Percentiles rank a stretch among this genome's conserved stretches.
These are phyloP conservation scores for Drosophila lutescens DNA, from an alignment of 2,888 invertebrate genomes.

Conservation along the genomic window DNA sequence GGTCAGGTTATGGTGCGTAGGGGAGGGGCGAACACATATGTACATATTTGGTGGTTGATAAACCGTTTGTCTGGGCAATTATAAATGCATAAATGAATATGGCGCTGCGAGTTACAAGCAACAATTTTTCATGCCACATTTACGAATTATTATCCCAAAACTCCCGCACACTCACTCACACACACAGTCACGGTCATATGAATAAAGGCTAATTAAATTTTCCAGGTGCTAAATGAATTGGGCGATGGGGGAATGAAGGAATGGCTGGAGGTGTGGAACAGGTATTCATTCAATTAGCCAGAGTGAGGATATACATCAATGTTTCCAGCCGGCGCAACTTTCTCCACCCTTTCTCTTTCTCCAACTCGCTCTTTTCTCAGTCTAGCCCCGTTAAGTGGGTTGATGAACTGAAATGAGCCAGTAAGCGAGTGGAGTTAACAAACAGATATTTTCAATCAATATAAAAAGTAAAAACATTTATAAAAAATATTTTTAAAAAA, in stretches of 20 bases:
- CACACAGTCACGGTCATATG: background rate
- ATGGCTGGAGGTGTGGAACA: background rate
- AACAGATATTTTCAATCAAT: background rate
- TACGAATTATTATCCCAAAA: slow-evolving; percentile 27
- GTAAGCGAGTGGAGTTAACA: slow-evolving; percentile 7
- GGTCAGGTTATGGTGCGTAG: slow-evolving; percentile 8
- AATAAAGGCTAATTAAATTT: slow-evolving; percentile 37
- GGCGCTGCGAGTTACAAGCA: slow-evolving; percentile 23
- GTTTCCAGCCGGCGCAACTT: slow-evolving; percentile 19
- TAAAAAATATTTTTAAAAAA: too few relatives aligned
- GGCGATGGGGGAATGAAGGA: background rate
- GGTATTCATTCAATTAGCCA: slow-evolving; percentile 68
- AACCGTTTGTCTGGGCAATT: slow-evolving; percentile 38
- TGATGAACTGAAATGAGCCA: slow-evolving; percentile 26
- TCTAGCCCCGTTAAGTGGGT: slow-evolving; percentile 12
- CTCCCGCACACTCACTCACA: background rate
- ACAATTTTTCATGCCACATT: slow-evolving; percentile 34
- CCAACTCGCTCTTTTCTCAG: background rate
- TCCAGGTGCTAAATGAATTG: slow-evolving; percentile 40
- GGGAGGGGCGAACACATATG: background rate
- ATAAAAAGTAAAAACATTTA: too few relatives aligned
- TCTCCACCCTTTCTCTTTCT: background rate
- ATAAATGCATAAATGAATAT: slow-evolving; percentile 50
- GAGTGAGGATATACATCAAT: slow-evolving; percentile 71
- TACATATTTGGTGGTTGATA: slow-evolving; percentile 33